phyloP scores from a whole-genome alignment of 1,140 invertebrate genomes.

The Psilanteris sp. region DNA sequence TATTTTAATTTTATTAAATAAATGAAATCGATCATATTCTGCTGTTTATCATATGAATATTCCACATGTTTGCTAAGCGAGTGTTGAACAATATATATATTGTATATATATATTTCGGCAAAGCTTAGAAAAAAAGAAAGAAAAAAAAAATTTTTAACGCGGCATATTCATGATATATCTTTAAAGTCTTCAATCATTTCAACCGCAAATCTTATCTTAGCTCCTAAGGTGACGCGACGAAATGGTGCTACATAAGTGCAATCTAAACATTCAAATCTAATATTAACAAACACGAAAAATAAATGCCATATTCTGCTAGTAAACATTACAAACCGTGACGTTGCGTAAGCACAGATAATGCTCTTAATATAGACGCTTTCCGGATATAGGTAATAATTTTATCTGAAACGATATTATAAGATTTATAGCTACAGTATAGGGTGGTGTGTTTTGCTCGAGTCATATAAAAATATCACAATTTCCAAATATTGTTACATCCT shows the following conservation, averaged over 20 bases:
- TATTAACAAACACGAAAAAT: conserved; percentile 6
- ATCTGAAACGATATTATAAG: conserved; percentile 8
- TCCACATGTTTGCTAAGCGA: conserved; percentile 3
- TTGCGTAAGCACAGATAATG: conserved; percentile 13
- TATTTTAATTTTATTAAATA: conserved; percentile 21
- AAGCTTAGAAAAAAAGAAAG: too few relatives aligned
- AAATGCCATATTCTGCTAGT: conserved; percentile 1
- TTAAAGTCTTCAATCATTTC: conserved; percentile 11
- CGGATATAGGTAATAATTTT: conserved; percentile 21
- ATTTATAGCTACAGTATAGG: too few relatives aligned
- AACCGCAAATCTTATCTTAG: not conserved
- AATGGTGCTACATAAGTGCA: not conserved
- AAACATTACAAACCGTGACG: not conserved
- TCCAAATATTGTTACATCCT: too few relatives aligned
- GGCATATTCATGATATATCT: too few relatives aligned
- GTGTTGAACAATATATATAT: conserved; percentile 5
- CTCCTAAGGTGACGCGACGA: not conserved
- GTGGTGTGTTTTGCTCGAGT: too few relatives aligned
- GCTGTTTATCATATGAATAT: conserved; percentile 17
- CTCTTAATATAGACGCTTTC: conserved; percentile 16
- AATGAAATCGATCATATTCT: conserved; percentile 14
- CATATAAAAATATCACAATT: too few relatives aligned
- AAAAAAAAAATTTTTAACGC: conserved; percentile 12
- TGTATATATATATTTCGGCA: too few relatives aligned
- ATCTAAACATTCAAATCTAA: too few relatives aligned